phyloP scores from a whole-genome alignment of 2,797 vertebrate genomes.

The Phataginus tricuspis region DNA sequence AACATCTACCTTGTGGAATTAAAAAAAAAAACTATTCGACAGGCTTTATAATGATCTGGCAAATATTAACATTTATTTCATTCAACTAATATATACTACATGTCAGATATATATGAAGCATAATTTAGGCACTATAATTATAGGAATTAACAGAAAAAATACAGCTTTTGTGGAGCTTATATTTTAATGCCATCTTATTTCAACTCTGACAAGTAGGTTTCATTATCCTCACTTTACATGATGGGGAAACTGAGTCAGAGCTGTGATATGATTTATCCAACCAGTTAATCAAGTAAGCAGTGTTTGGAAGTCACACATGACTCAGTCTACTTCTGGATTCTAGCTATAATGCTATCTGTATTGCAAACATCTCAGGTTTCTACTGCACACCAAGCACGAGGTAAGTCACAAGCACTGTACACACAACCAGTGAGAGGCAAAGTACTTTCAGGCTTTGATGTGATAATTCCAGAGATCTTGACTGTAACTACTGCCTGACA shows the following conservation, averaged over 20 bases:
- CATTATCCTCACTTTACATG: background rate
- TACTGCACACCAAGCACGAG: background rate
- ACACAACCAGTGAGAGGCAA: background rate
- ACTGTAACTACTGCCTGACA: background rate
- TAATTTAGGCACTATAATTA: background rate
- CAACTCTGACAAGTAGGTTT: background rate
- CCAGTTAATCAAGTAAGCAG: background rate
- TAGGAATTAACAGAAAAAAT: background rate
- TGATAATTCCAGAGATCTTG: background rate
- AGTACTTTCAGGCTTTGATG: background rate
- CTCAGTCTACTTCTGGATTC: background rate
- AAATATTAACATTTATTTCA: background rate
- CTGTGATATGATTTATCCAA: background rate
- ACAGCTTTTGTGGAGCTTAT: background rate
- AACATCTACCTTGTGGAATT: background rate
- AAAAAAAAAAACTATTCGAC: background rate
- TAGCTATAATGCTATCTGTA: background rate
- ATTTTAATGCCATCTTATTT: slow-evolving; percentile 4
- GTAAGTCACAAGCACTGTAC: background rate
- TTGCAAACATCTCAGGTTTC: background rate
- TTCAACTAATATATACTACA: background rate
- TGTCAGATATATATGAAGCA: background rate
- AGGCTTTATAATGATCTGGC: background rate
- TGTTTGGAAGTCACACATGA: background rate
- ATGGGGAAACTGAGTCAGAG: background rate